Evolutionary conservation across 1,140 invertebrate genomes (phyloP).

Genomic region (Delia radicum): DNA sequence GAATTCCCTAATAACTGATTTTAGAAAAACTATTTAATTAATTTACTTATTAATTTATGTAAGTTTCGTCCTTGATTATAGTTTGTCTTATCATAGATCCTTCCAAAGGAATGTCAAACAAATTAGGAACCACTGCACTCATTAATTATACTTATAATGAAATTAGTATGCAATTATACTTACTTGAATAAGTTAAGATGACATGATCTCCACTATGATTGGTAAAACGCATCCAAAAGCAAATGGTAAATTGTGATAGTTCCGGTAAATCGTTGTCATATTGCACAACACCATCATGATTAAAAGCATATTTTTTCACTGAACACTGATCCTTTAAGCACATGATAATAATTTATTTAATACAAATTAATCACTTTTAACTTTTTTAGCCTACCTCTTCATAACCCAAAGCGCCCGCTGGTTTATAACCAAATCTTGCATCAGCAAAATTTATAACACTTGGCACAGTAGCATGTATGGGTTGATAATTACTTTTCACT

Average conservation of each 20-base stretch:
- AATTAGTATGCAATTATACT: slow-evolving; percentile 46
- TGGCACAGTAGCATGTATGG: not conserved
- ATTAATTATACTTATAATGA: not conserved
- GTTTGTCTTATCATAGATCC: too few relatives aligned
- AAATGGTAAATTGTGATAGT: slow-evolving; percentile 78
- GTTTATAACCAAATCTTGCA: slow-evolving; percentile 12
- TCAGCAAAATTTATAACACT: not conserved
- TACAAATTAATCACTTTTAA: not conserved
- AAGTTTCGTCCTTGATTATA: too few relatives aligned
- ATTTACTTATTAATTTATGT: too few relatives aligned
- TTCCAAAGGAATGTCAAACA: not conserved
- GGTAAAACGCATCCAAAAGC: slow-evolving; percentile 76
- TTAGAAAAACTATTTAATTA: too few relatives aligned
- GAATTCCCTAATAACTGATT: too few relatives aligned
- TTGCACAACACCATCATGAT: slow-evolving; percentile 59
- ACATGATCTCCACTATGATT: slow-evolving; percentile 80
- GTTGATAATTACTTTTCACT: not conserved
- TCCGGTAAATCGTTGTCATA: slow-evolving; percentile 71
- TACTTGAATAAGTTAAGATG: slow-evolving; percentile 77
- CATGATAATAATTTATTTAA: not conserved
- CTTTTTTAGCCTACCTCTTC: not conserved
- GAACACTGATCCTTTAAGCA: slow-evolving; percentile 38
- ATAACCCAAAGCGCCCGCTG: not conserved
- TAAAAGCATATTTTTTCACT: slow-evolving; percentile 54
- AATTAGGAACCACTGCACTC: not conserved